phyloP scores from a whole-genome alignment of 2,113 vertebrate genomes.

The Xiphophorus hellerii region DNA sequence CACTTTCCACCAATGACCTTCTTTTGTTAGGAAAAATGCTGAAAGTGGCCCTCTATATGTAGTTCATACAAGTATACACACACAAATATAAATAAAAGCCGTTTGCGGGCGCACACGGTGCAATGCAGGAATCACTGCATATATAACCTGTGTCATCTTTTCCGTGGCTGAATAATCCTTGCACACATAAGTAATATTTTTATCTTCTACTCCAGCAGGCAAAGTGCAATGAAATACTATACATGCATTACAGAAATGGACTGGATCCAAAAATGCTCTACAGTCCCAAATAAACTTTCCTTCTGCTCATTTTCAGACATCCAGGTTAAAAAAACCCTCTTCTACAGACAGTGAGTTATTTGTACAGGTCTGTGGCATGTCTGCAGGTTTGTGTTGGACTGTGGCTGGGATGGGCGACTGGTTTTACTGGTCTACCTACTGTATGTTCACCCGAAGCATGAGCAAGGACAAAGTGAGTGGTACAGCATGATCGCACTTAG shows the following conservation, averaged over 20 bases:
- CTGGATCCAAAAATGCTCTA: slow-evolving; percentile 72
- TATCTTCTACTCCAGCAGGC: slow-evolving; percentile 61
- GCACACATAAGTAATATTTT: slow-evolving; percentile 51
- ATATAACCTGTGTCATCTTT: slow-evolving; percentile 60
- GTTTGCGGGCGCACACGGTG: slow-evolving; percentile 32
- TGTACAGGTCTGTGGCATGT: slow-evolving; percentile 68
- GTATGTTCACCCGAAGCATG: slow-evolving; percentile 26
- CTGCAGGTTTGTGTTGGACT: slow-evolving; percentile 66
- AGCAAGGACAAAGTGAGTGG: slow-evolving; percentile 23
- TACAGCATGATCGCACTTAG: slow-evolving; percentile 30
- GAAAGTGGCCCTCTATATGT: slow-evolving; percentile 2
- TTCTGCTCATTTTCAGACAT: slow-evolving; percentile 63
- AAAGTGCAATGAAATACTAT: slow-evolving; percentile 71
- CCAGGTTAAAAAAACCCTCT: slow-evolving; percentile 32
- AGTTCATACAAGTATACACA: background rate
- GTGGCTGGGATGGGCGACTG: slow-evolving; percentile 71
- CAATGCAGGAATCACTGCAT: slow-evolving; percentile 13
- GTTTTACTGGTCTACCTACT: slow-evolving; percentile 76
- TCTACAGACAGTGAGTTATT: slow-evolving; percentile 72
- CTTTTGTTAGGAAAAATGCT: no score
- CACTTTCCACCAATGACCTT: no score
- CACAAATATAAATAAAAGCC: slow-evolving; percentile 31
- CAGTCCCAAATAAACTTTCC: slow-evolving; percentile 64
- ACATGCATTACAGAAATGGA: slow-evolving; percentile 69
- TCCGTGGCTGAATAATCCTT: slow-evolving; percentile 43